Base-by-base conservation (phyloP, 2,797 vertebrate genomes). In the Sebastes iracundus region DNA sequence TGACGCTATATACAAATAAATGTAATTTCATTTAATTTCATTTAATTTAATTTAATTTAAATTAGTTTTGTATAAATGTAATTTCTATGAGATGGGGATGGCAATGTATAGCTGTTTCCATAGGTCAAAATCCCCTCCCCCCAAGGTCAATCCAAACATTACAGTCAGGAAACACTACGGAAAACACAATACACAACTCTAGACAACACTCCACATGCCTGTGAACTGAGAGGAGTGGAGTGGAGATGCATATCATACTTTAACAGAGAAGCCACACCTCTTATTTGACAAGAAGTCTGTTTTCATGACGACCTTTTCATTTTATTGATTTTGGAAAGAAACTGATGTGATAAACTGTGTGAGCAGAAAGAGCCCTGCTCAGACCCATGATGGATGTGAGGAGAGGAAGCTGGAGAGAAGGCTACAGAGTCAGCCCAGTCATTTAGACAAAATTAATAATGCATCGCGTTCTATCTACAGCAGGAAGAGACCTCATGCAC, bases 381-480 rank as follows among this genome's bases (percentile, higher is more conserved):
- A 62, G 28, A 49, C 5, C 23, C 14, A 18, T 18, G 28, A 76
- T 61, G 32, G 28, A 75, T 65, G 63, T 18, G 67, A 70, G 70
- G 27, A 65, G 60, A 70, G 52, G 52, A 69, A 74, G 78, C 81
- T 77, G 67, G 62, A 77, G 80, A 85, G 67, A 75, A 66, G 66
- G 56, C 67, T 72, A 67, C 77, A 80, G 69, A 68, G 38, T 70
- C 75, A 63, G 59, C 80, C 62, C 32, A 72, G 71, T 79, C 90
- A 89, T 87, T 90, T 90, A 88, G 82, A 79, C 53, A 13, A 64
- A 72, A 92, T 93, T 70, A 92, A 93, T 93, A 89, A 93, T 93
- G 83, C 81, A 93, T 85, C 35, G 25, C 5, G 28, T 72, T 87
- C 87, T 83, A 70, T 90, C 74, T 81, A 87, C 69, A 82, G 83